Percentiles rank a stretch among this genome's conserved stretches.
phyloP scores from a whole-genome alignment of 2,888 invertebrate species.

The Noctua fimbriata region DNA sequence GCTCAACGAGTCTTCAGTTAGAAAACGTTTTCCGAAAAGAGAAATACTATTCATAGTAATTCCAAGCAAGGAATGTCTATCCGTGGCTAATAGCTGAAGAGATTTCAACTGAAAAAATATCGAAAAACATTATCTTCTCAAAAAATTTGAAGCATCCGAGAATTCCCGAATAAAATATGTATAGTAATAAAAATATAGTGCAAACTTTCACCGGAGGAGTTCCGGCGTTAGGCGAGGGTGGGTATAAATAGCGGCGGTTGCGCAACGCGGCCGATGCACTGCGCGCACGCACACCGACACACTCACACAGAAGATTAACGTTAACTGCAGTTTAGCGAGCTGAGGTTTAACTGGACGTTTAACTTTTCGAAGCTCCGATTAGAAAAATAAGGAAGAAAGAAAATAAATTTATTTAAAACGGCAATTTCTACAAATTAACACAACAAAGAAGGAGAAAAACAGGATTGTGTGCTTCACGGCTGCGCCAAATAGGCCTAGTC shows the following conservation, averaged over 20 bases:
- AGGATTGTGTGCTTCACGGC: background rate
- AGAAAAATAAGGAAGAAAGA: background rate
- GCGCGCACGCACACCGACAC: slow-evolving; percentile 57
- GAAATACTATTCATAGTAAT: background rate
- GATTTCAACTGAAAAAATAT: background rate
- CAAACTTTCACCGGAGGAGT: slow-evolving; percentile 67
- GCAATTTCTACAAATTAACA: background rate
- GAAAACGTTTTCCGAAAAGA: background rate
- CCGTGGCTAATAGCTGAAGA: background rate
- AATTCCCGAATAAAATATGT: slow-evolving; percentile 46
- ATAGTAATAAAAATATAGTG: slow-evolving; percentile 61
- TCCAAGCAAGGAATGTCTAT: background rate
- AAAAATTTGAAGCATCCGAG: slow-evolving; percentile 13
- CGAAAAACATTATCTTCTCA: background rate
- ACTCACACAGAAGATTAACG: slow-evolving; percentile 44
- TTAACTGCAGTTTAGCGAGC: slow-evolving; percentile 47
- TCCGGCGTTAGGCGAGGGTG: slow-evolving; percentile 71
- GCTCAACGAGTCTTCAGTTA: background rate
- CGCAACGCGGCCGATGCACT: slow-evolving; percentile 80
- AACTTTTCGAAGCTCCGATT: background rate
- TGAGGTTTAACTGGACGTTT: slow-evolving; percentile 25
- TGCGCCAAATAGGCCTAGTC: background rate
- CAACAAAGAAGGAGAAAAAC: background rate
- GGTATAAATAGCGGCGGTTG: slow-evolving; percentile 75
- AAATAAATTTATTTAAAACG: background rate